Conservation (phyloP, 2,888 invertebrate genomes). For the Meteorus cinctellus region DNA sequence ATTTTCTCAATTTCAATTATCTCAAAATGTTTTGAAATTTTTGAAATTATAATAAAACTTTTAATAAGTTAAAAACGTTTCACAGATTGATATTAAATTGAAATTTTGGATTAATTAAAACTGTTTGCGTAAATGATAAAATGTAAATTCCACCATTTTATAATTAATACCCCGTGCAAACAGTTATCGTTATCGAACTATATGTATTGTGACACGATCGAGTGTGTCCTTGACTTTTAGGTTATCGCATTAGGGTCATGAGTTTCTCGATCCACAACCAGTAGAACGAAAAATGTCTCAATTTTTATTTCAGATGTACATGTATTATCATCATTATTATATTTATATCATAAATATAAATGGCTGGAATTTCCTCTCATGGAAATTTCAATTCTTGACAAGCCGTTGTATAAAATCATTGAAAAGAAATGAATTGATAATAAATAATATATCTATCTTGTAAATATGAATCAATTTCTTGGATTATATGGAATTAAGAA, state of each 20-base stretch:
- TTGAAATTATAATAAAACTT: no score
- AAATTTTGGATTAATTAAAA: not conserved
- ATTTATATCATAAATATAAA: no score
- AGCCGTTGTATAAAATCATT: no score
- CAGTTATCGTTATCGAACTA: conserved; percentile 18
- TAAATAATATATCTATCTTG: no score
- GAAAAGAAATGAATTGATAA: no score
- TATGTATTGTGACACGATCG: conserved; percentile 58
- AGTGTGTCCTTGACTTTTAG: conserved; percentile 68
- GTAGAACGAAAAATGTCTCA: conserved; percentile 62
- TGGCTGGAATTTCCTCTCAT: no score
- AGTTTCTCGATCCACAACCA: conserved; percentile 58
- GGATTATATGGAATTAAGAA: not conserved
- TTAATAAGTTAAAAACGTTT: no score
- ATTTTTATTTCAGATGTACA: conserved; percentile 29
- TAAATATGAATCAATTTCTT: no score
- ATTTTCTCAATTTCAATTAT: no score
- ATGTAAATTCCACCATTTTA: not conserved
- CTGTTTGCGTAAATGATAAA: not conserved
- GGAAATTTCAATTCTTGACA: no score
- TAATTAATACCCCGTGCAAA: conserved; percentile 14
- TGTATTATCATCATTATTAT: conserved; percentile 1
- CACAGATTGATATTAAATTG: no score
- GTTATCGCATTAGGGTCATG: conserved; percentile 64
- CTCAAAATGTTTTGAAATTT: no score